Base-by-base conservation (phyloP, 2,888 invertebrate species). In the Amorpha juglandis region DNA sequence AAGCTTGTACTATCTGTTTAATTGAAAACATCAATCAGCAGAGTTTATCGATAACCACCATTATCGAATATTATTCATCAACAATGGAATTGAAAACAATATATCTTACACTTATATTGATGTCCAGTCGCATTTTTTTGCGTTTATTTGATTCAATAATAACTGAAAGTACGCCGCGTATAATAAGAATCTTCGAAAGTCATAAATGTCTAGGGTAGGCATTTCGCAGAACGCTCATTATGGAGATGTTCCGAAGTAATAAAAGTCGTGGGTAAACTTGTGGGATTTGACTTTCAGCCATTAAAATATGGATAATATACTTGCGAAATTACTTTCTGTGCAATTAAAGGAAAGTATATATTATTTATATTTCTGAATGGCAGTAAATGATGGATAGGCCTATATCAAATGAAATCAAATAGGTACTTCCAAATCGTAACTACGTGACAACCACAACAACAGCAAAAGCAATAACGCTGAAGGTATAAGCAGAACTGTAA, bases 11-110 rank as follows among this genome's bases (percentile, higher is more conserved):
- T 58, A 58, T 58, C 58, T 42, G 58, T 58, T 58, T 58, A 42
- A 58, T 58, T 58, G 58, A 58, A 58, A 58, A 58, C 58, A 58
- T 58, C 58, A 42, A 58, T 58, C 58, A 58, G 58, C 19, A 55
- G 19, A 55, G 55, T 55, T 38, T 55, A 55, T 58, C 58, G 58
- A 58, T 19, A 38, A 19, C 19, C 9, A 21, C 12, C 38, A 58
- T 42, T 58, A 58, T 58, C 58, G 38, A 42, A 6, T 38, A 38
- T 19, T 58, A 58, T 58, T 58, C 42, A 19, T 58, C 16, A 58
- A 42, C 11, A 58, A 58, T 19, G 11, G n/a, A n/a, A n/a, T n/a
- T n/a, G n/a, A n/a, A n/a, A n/a, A n/a, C n/a, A n/a, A n/a, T n/a
- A n/a, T n/a, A n/a, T n/a, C n/a, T n/a, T n/a, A n/a, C n/a, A n/a